Base-by-base conservation (phyloP, 2,888 invertebrate genomes). In the Lampropteryx suffumata region DNA sequence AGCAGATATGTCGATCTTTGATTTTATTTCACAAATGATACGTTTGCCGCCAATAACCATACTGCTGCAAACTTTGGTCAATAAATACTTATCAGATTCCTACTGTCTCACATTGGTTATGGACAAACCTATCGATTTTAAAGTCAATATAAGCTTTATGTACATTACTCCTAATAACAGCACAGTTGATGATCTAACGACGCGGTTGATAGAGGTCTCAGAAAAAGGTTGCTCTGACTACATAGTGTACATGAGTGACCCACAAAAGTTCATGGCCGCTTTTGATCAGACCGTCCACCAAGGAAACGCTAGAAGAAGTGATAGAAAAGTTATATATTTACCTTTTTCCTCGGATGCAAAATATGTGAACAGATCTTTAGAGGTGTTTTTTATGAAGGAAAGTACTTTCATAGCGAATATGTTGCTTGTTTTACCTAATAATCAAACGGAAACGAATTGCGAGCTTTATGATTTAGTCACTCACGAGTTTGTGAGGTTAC, bases 211-310 rank as follows among this genome's bases (percentile, higher is more conserved):
- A 0, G 55, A 70, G 12, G 74, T 78, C 1, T 83, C 85, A 0
- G 90, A 90, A 71, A 77, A 73, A 34, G 90, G 89, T 7, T 91
- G 91, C 65, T 86, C 88, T 6, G 90, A 88, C 69, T 90, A 86
- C 47, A 69, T 91, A 3, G 73, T 91, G 7, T 68, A 69, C 55
- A 70, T 84, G 69, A 54, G 61, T 41, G 62, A 88, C 37, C 84
- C 91, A 0, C 36, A 63, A 34, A 52, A 54, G 4, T 89, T 91
- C 52, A 78, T 92, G 67, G 46, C 45, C 3, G 73, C 80, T 0
- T 80, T 90, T 41, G 90, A 91, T 54, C 68, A 69, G 56, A 77
- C 80, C 9, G 76, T 77, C 33, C 86, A 79, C 55, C 47, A 67
- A 11, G 85, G 84, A 27, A 77, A 71, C 46, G 69, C 79, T 14